These are phyloP conservation scores for Pseudorhiza aurosa DNA, from an alignment of 30 jellyfish, hydroid and myxozoan species.

Conservation along the genomic window DNA sequence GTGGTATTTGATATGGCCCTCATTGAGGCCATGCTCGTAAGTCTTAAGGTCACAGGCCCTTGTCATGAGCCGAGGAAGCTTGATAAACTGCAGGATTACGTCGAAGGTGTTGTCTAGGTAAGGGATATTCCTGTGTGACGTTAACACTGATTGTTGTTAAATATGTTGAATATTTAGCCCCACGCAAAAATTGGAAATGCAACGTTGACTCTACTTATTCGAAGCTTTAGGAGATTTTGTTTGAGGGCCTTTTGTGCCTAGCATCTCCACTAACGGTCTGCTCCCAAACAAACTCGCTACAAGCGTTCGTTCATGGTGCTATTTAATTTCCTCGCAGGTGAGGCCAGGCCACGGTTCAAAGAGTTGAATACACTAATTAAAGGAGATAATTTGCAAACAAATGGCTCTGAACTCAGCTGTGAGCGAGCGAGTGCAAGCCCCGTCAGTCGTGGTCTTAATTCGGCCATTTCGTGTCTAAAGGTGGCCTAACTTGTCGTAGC, in stretches of 20 bases:
- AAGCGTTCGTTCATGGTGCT: conserved; percentile 65
- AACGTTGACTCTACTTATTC: too few species aligned
- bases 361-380: neutral
- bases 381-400: neutral
- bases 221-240: too few species aligned
- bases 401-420: neutral
- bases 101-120: neutral
- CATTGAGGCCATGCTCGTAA: too few species aligned
- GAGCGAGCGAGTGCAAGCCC: neutral
- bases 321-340: conserved; percentile 36
- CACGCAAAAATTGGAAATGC: too few species aligned
- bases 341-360: too few species aligned
- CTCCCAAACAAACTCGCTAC: conserved; percentile 6
- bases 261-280: neutral
- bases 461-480: neutral
- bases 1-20: too few species aligned
- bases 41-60: neutral
- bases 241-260: too few species aligned
- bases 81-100: neutral
- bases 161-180: too few species aligned
- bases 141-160: too few species aligned
- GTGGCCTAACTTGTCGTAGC: neutral
- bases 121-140: neutral
- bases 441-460: neutral
- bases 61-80: neutral